A percentile compares a stretch with the other conserved stretches of the same genome.
phyloP scores from a whole-genome alignment of 2,113 vertebrate genomes.

The Nerophis lumbriciformis region DNA sequence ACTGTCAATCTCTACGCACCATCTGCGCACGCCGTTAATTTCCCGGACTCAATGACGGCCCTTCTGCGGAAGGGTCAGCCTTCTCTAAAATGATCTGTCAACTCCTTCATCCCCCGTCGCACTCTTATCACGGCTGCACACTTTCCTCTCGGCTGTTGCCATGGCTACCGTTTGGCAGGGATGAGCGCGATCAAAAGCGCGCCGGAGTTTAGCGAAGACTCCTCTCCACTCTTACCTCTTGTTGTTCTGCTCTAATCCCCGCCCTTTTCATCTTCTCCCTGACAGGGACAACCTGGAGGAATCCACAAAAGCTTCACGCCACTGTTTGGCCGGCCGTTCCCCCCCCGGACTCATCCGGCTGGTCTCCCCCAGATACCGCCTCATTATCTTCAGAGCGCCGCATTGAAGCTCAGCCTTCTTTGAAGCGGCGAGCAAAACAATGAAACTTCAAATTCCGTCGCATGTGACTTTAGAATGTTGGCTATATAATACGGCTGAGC shows the following conservation, averaged over 20 bases:
- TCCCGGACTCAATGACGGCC: conserved; percentile 51
- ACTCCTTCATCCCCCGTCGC: conserved; percentile 66
- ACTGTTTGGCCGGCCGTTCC: conserved; percentile 36
- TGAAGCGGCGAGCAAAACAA: conserved; percentile 44
- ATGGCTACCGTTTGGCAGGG: conserved; percentile 63
- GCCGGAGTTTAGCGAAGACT: conserved; percentile 59
- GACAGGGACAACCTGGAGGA: conserved; percentile 62
- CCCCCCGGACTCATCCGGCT: conserved; percentile 9
- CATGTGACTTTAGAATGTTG: conserved; percentile 24
- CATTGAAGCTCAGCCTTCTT: conserved; percentile 37
- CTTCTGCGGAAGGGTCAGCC: conserved; percentile 63
- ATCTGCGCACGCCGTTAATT: conserved; percentile 66
- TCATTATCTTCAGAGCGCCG: conserved; percentile 59
- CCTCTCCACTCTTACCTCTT: conserved; percentile 60
- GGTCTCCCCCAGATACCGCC: conserved; percentile 48
- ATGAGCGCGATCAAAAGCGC: conserved; percentile 57
- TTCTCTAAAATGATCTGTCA: conserved; percentile 67
- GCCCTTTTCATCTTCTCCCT: conserved; percentile 58
- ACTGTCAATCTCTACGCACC: conserved; percentile 62
- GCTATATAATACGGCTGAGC: background rate
- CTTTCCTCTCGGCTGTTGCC: conserved; percentile 63
- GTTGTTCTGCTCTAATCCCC: conserved; percentile 61
- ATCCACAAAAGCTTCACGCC: conserved; percentile 32
- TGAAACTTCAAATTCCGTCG: conserved; percentile 26
- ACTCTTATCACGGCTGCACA: conserved; percentile 65